Evolutionary conservation across 2,888 invertebrate genomes (phyloP).

Genomic region (Mechanitis messenoides): DNA sequence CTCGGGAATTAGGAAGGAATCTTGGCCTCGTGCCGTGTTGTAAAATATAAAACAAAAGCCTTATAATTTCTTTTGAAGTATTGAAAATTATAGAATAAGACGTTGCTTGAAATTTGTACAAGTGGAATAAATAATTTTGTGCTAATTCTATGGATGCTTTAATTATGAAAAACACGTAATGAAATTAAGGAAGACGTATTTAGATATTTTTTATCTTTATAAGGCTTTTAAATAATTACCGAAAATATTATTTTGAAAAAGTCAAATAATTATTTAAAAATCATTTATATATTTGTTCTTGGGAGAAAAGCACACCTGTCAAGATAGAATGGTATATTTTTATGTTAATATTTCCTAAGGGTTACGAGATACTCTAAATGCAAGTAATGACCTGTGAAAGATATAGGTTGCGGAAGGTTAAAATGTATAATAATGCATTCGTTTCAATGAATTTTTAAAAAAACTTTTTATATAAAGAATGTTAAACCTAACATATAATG

Average conservation of each 20-base stretch:
- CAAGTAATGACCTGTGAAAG: conserved; percentile 32
- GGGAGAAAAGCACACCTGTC: background rate
- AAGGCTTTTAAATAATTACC: background rate
- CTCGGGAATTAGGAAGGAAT: conserved; percentile 23
- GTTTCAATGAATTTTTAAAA: conserved; percentile 3
- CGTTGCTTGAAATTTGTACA: conserved; percentile 8
- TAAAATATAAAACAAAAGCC: conserved; percentile 27
- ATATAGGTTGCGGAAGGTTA: conserved; percentile 17
- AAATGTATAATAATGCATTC: conserved; percentile 1
- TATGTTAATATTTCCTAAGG: background rate
- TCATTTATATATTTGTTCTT: no score
- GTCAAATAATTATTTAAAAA: no score
- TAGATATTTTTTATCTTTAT: background rate
- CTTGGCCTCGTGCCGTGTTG: conserved; percentile 16
- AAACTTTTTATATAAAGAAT: no score
- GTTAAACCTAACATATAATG: no score
- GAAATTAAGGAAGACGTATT: background rate
- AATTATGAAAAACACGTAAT: background rate
- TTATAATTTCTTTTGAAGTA: conserved; percentile 23
- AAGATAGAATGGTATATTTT: background rate
- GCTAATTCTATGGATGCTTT: background rate
- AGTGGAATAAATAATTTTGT: conserved; percentile 3
- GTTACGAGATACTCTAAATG: background rate
- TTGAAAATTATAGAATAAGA: conserved; percentile 15
- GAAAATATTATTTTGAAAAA: no score